These are phyloP conservation scores for Sclerodermus sp. DNA, from an alignment of 2,888 invertebrate genomes.

Conservation along the genomic window DNA sequence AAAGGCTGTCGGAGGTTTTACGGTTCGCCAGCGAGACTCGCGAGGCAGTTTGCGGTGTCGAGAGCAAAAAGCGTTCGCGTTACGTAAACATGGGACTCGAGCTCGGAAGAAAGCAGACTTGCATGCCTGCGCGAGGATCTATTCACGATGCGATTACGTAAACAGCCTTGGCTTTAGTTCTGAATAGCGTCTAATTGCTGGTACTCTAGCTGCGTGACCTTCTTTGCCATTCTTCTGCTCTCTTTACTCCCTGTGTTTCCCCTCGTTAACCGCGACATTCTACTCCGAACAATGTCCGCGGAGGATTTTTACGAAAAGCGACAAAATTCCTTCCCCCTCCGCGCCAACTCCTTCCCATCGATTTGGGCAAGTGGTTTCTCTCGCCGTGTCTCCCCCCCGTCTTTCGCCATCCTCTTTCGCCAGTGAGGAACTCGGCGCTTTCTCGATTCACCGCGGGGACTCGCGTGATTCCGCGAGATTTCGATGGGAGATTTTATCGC, in stretches of 20 bases:
- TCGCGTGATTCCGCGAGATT: no score
- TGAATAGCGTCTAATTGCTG: constrained; percentile 21
- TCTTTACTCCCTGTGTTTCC: constrained; percentile 13
- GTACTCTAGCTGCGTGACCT: constrained; percentile 12
- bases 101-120: background rate
- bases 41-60: background rate
- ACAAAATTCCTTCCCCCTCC: no score
- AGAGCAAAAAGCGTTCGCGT: background rate
- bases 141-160: constrained; percentile 7
- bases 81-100: constrained; percentile 1
- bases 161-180: constrained; percentile 1
- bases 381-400: no score
- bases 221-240: constrained; percentile 10
- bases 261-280: constrained; percentile 8
- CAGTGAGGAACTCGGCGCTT: no score
- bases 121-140: background rate
- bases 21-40: constrained; percentile 11
- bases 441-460: no score
- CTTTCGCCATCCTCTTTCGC: no score
- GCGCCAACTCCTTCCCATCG: no score
- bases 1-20: constrained; percentile 20
- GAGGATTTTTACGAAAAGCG: no score
- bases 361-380: no score
- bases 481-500: no score
- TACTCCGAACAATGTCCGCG: background rate